These are phyloP conservation scores for Bujurquina vittata DNA, from an alignment of 2,113 vertebrate species.

Conservation along the genomic window DNA sequence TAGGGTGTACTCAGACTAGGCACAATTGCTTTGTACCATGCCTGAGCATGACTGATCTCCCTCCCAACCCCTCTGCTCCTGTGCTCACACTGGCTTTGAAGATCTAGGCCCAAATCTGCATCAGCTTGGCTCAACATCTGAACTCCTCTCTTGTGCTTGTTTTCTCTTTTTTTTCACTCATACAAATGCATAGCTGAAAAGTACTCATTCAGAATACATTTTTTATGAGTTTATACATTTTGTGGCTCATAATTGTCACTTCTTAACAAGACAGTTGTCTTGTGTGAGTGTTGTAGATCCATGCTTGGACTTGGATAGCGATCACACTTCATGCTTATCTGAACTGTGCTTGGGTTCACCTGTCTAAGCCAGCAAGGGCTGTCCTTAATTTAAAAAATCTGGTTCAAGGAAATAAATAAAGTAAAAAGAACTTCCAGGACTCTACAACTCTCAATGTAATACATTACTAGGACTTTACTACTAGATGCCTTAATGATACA, in stretches of 20 bases:
- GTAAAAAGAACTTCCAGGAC: background rate
- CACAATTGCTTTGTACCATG: background rate
- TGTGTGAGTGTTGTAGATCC: background rate
- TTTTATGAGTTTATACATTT: background rate
- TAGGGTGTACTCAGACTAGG: background rate
- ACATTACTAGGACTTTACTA: constrained; percentile 16
- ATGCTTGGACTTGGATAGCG: background rate
- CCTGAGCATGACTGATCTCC: background rate
- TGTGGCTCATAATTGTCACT: background rate
- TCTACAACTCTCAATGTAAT: background rate
- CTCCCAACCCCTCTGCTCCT: background rate
- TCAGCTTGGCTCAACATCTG: background rate
- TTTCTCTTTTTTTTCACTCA: background rate
- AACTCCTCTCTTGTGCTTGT: background rate
- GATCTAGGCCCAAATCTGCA: background rate
- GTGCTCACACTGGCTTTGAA: background rate
- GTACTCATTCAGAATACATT: background rate
- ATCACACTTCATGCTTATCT: background rate
- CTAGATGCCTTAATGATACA: background rate
- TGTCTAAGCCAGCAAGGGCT: background rate
- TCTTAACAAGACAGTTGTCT: background rate
- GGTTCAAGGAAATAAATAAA: constrained; percentile 3
- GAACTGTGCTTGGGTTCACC: background rate
- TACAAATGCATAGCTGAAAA: background rate
- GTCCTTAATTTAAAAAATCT: constrained; percentile 15